Evolutionary conservation across 2,113 vertebrate genomes (phyloP).

Genomic region (Oophaga pumilio): DNA sequence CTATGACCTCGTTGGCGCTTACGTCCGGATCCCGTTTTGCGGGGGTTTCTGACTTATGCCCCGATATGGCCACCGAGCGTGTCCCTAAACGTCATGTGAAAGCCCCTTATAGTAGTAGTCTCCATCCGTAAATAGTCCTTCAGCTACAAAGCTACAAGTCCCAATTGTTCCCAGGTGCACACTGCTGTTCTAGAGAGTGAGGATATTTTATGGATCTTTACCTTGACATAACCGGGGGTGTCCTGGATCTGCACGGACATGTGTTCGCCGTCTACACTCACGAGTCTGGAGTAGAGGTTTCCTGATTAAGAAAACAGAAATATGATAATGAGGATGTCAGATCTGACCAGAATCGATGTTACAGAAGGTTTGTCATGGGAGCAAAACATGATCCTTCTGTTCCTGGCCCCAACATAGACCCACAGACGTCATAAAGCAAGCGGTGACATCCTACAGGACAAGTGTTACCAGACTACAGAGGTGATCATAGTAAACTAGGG

Average conservation of each 20-base stretch:
- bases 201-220: constrained; percentile 54
- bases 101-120: too few relatives aligned
- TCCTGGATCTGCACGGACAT: constrained; percentile 80
- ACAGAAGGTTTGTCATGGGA: background rate
- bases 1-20: too few relatives aligned
- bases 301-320: constrained; percentile 62
- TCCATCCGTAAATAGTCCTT: background rate
- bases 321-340: background rate
- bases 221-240: constrained; percentile 77
- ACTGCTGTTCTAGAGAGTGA: background rate
- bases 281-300: constrained; percentile 76
- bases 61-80: too few relatives aligned
- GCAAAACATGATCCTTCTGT: background rate
- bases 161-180: background rate
- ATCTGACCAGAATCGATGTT: background rate
- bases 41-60: too few relatives aligned
- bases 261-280: constrained; percentile 76
- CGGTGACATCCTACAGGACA: background rate
- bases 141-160: background rate
- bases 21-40: too few relatives aligned
- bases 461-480: too few relatives aligned
- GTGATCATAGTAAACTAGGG: too few relatives aligned
- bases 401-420: background rate
- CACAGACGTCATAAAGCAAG: background rate
- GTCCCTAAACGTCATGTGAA: too few relatives aligned